Base-by-base conservation (phyloP, 2,888 invertebrate genomes). In the Emesis russula region DNA sequence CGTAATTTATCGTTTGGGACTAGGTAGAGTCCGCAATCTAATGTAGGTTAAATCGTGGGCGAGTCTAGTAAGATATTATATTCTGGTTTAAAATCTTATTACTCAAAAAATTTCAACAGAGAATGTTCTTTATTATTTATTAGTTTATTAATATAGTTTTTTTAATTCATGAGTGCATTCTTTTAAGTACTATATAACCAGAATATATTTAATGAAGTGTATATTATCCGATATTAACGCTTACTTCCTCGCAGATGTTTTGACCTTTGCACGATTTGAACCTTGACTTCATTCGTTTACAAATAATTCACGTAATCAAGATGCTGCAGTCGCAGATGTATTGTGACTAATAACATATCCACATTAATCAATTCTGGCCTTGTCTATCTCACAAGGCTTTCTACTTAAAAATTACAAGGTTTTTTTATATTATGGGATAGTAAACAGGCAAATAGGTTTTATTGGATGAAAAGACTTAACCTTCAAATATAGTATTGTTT, bases 281-380 rank as follows among this genome's bases (percentile, higher is more conserved):
- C 68, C 68, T 68, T 68, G 68, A 68, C 68, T 68, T 15, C 68
- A 68, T 68, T 68, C 68, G 68, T 68, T 68, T 68, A 68, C 68
- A 68, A 68, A 68, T 68, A 68, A 68, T 68, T 68, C 68, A 68
- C 68, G 68, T 68, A 68, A 68, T 68, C 68, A 68, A 33, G 68
- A 68, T 68, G 68, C 31, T 68, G 68, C 68, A 25, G 25, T 1
- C 68, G 33, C 68, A 68, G 33, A 68, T 68, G 68, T 68, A 68
- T 53, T 53, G 53, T 68, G 68, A 68, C 68, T 68, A 68, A 68
- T 68, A 33, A 68, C 33, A 68, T 33, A 68, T 68, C 11, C 31
- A 68, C 68, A 68, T 68, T 68, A 33, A 68, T 68, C 68, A 68
- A 33, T 11, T 33, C 4, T 68, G 68, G 33, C 68, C 68, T 68